Base-by-base conservation (phyloP, 2,888 invertebrate genomes). In the Lordiphosa andalusiaca region DNA sequence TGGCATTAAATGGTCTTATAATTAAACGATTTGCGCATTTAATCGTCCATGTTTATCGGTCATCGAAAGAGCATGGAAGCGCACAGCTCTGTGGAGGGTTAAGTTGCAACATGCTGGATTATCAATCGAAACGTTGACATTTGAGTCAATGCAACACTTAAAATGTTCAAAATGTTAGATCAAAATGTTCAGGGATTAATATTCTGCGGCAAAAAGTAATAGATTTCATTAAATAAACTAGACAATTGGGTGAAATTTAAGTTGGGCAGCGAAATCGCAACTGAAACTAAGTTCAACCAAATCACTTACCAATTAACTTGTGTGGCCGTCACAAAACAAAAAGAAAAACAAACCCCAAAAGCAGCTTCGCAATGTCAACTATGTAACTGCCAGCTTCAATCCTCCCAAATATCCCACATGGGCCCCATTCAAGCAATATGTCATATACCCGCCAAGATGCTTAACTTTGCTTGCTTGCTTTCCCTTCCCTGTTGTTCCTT, bases 11-110 rank as follows among this genome's bases (percentile, higher is more conserved):
- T 82, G 83, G 69, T 74, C 77, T 78, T 84, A 78, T 84, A 84
- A 84, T 84, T 86, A 84, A 84, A 83, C 85, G 85, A 72, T 84
- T 77, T 84, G 67, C 67, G 69, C 75, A 70, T 67, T 84, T 70
- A 77, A 84, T 78, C 80, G 68, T 66, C 65, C 69, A 68, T 66
- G 67, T 72, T 73, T 84, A 84, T 84, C 76, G 65, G 49, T 46
- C 50, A 54, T 58, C 61, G 63, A 51, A 54, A 41, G 52, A 19
- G 49, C 46, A 35, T 52, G 52, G 6, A 19, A 59, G 33, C 53
- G 53, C 59, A 41, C 58, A 47, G 57, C 53, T 13, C 57, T 52
- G 65, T 53, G 40, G 52, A 21, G 39, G 51, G 60, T 62, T 62
- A 60, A 61, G 44, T 61, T n/a, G 44, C 41, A 42, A 49, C 58